Evolutionary conservation across 2,113 vertebrate genomes (phyloP).

Genomic region (Clarias gariepinus): DNA sequence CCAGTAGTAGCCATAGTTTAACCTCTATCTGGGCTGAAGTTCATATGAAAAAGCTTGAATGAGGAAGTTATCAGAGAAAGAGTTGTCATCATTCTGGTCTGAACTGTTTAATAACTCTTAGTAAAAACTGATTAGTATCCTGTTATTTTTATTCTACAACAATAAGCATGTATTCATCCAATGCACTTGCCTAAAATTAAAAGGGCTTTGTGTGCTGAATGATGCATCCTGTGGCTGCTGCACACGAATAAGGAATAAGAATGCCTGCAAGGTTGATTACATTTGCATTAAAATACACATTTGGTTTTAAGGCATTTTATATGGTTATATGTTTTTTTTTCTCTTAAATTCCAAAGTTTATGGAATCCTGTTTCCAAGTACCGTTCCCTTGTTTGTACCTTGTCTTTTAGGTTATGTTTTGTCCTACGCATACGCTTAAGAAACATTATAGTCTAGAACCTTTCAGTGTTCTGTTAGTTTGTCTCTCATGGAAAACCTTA

Average conservation of each 20-base stretch:
- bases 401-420: neutral
- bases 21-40: slow-evolving; percentile 12
- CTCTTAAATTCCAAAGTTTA: neutral
- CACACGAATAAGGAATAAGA: neutral
- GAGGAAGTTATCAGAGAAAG: slow-evolving; percentile 20
- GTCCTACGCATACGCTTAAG: neutral
- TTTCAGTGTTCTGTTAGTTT: neutral
- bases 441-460: neutral
- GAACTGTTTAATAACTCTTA: slow-evolving; percentile 12
- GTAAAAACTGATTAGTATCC: slow-evolving; percentile 10
- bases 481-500: neutral
- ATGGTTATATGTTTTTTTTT: too few relatives aligned
- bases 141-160: slow-evolving; percentile 16
- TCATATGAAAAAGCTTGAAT: slow-evolving; percentile 2
- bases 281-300: neutral
- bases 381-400: neutral
- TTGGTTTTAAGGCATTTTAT: neutral
- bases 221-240: slow-evolving; percentile 25
- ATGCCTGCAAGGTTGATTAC: neutral
- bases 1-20: slow-evolving; percentile 34
- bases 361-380: neutral
- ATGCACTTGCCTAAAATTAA: neutral
- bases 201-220: slow-evolving; percentile 14
- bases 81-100: neutral
- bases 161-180: neutral